Evolutionary conservation across 2,797 vertebrate species (phyloP).

Genomic region (Muscicapa striata): DNA sequence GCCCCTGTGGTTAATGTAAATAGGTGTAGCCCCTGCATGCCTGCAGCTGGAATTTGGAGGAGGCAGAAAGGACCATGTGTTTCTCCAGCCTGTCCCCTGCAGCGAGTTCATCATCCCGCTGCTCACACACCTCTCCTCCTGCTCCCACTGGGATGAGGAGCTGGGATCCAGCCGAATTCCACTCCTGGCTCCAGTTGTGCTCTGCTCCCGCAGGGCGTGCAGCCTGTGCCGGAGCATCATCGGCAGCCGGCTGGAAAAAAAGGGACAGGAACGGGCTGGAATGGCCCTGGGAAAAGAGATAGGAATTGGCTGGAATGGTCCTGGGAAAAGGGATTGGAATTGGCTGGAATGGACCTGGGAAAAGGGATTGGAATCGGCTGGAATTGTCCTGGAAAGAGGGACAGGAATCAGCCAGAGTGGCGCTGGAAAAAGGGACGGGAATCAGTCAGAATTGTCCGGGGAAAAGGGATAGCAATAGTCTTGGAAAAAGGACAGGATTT

Average conservation of each 20-base stretch:
- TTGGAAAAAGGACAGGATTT: not conserved
- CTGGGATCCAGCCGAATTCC: not conserved
- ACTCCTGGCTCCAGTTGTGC: fast-evolving
- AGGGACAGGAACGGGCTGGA: not conserved
- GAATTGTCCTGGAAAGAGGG: fast-evolving
- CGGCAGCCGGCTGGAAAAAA: not conserved
- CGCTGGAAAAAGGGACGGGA: fast-evolving
- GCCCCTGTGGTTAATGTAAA: not conserved
- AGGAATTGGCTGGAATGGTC: fast-evolving
- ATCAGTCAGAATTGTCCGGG: fast-evolving
- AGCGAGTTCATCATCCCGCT: not conserved
- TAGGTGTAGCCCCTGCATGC: not conserved
- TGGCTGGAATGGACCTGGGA: fast-evolving
- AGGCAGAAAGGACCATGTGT: not conserved
- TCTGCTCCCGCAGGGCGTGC: not conserved
- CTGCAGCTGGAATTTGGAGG: not conserved
- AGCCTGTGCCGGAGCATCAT: fast-evolving
- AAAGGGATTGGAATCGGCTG: fast-evolving
- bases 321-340: not conserved
- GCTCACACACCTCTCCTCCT: not conserved
- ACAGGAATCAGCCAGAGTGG: fast-evolving
- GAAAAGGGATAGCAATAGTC: fast-evolving
- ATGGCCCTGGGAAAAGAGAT: fast-evolving
- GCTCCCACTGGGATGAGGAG: fast-evolving
- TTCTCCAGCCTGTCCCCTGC: not conserved